Evolutionary conservation across 2,797 vertebrate species (phyloP), one percentile per base, ranked within the genome.

Genomic region (Sebastes itinus): DNA sequence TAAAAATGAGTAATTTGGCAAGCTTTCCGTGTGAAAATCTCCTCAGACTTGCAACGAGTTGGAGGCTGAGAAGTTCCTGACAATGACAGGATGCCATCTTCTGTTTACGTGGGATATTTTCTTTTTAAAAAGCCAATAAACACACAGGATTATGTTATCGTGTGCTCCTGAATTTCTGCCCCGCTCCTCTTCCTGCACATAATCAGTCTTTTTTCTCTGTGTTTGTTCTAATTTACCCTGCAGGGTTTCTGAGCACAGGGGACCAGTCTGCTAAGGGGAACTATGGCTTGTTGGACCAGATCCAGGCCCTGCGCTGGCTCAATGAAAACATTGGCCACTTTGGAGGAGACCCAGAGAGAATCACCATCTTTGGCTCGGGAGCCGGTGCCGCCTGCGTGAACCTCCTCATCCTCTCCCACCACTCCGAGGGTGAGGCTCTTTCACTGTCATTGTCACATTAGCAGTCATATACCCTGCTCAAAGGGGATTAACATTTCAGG

Each of bases 341-440:
- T 94, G 98, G 98, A 86, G 98, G 98, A 77, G 98, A 99, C 94
- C 97, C 97, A 86, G 94, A 99, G 88, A 95, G 98, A 96, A 99
- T 99, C 95, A 99, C 98, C 89, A 98, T 99, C 94, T 99, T 99
- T 96, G 98, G 98, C 96, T 99, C 98, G 4, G 98, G 98, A 62
- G 98, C 98, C 32, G 98, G 98, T 35, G 98, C 98, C 60, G 97
- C 98, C 79, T 99, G 98, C 88, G 98, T 99, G 95, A 99, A 99
- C 96, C 97, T 99, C 18, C 97, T 99, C 95, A 99, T 98, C 95
- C 96, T 99, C 92, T 99, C 98, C 92, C 98, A 99, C 96, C 98
- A 99, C 96, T 99, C 98, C 79, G 98, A 99, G 96, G 98, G 98
- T 99, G 95, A 97, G 89, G 61, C 71, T 84, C 65, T 67, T 58